Conservation (phyloP, 2,888 invertebrate species). For the Pyrrhosoma nymphula region DNA sequence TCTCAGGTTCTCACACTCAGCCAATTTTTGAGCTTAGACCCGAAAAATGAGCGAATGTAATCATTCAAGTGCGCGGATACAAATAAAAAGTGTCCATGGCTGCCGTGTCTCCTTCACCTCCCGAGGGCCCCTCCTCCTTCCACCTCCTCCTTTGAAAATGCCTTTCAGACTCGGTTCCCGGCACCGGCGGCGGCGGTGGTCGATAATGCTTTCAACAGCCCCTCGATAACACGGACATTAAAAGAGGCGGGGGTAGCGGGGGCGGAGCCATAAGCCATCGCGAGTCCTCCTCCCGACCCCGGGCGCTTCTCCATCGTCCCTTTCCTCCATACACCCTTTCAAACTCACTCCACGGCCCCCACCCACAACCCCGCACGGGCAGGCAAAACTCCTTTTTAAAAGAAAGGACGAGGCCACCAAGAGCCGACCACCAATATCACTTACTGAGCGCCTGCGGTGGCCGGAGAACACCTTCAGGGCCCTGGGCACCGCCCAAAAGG, state of each 20-base stretch:
- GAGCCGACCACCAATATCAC: background rate
- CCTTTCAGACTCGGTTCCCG: background rate
- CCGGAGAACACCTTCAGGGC: background rate
- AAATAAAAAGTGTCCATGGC: background rate
- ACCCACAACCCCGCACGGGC: background rate
- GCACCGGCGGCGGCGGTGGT: background rate
- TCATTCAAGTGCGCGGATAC: background rate
- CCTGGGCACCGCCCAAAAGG: background rate
- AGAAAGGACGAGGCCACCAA: background rate
- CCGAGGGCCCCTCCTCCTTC: too few relatives aligned
- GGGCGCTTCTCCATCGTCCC: too few relatives aligned
- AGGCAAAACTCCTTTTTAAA: background rate
- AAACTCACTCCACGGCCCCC: background rate
- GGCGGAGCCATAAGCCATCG: too few relatives aligned
- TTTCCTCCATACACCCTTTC: too few relatives aligned
- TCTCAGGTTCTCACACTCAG: background rate
- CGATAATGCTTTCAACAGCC: conserved; percentile 18
- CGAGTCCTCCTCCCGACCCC: too few relatives aligned
- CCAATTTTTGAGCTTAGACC: background rate
- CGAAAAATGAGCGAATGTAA: background rate
- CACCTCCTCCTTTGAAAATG: background rate
- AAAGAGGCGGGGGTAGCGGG: background rate
- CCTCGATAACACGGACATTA: background rate
- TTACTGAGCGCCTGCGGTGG: background rate
- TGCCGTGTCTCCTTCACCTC: background rate